Percentiles rank a stretch among this genome's conserved stretches.
Conservation (phyloP, 2,888 invertebrate species). For the Cylloceria caligata region DNA sequence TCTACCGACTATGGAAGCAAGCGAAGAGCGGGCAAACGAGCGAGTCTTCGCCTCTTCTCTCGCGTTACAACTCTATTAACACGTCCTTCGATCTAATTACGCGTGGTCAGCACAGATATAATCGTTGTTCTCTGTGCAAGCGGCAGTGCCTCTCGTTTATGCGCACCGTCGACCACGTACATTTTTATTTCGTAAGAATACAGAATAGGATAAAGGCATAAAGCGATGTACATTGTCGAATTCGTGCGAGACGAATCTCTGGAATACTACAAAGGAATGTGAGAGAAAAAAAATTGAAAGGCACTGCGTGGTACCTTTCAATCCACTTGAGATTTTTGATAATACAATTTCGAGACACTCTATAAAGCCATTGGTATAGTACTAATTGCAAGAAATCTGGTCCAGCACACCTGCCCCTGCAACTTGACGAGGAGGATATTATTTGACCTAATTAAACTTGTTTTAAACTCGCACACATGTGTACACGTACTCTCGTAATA, state of each 20-base stretch:
- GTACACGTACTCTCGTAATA: slow-evolving; percentile 38
- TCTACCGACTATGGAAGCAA: slow-evolving; percentile 62
- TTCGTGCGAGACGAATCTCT: slow-evolving; percentile 68
- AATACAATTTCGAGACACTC: slow-evolving; percentile 47
- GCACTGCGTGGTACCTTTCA: slow-evolving; percentile 18
- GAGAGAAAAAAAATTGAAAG: slow-evolving; percentile 5
- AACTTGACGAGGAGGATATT: slow-evolving; percentile 37
- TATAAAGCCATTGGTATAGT: slow-evolving; percentile 21
- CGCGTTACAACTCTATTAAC: slow-evolving; percentile 70
- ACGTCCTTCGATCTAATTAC: slow-evolving; percentile 71
- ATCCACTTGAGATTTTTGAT: slow-evolving; percentile 47
- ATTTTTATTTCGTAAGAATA: slow-evolving; percentile 18
- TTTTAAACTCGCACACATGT: slow-evolving; percentile 27
- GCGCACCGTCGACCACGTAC: slow-evolving; percentile 47
- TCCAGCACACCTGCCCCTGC: slow-evolving; percentile 25
- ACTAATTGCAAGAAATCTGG: slow-evolving; percentile 58
- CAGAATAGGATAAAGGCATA: slow-evolving; percentile 24
- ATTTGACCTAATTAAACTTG: slow-evolving; percentile 61
- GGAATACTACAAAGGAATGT: slow-evolving; percentile 47
- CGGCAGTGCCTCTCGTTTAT: slow-evolving; percentile 44
- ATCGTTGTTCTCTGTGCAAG: slow-evolving; percentile 62
- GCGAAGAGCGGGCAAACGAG: slow-evolving; percentile 60
- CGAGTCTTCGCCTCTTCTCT: slow-evolving; percentile 65
- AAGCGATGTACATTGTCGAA: slow-evolving; percentile 53
- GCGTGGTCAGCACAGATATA: slow-evolving; percentile 67